Evolutionary conservation across 1,140 invertebrate genomes (phyloP), one percentile per base, ranked within the genome.

Genomic region (Octopus bimaculoides): DNA sequence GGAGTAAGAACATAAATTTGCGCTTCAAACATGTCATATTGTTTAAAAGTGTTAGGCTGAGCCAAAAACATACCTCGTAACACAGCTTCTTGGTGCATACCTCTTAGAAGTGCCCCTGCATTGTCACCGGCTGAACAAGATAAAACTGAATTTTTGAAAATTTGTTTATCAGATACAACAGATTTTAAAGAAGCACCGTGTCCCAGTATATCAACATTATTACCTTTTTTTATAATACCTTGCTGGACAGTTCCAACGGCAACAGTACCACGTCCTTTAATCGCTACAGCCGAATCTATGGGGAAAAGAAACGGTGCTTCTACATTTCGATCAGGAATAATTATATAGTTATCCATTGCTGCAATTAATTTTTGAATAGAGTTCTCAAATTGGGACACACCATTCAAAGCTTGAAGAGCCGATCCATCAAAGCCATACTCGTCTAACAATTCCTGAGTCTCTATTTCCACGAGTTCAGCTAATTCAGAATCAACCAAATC

Each of bases 401-500:
- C 89, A 90, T 99, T 95, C 4, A 99, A 89, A 10, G 97, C 97
- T 80, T 93, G 89, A 20, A 97, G 87, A 1, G 97, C 97, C 5
- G 97, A 99, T 0, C 98, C 98, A 91, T 97, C 93, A 90, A 94
- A 99, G 0, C 96, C 96, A 92, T 95, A 95, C 84, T 95, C 93
- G 6, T 92, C 89, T 14, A 99, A 87, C 81, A 98, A 89, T 89
- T 98, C 97, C 81, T 96, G 91, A 81, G 96, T 93, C 92, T 98
- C 98, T 93, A 99, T 95, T 90, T 99, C 98, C 0, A 99, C 98
- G 17, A 99, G 92, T 85, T 99, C 98, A 1, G 98, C 92, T 94
- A 98, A 94, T 90, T 98, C 97, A 80, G 93, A 87, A 89, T 98
- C 97, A 5, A 95, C 96, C 80, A 95, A 86, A 91, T 99, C 98